Percentiles rank a stretch among this genome's conserved stretches.
Conservation (phyloP, 1,140 invertebrate genomes). For the Leptonema lineaticorne region DNA sequence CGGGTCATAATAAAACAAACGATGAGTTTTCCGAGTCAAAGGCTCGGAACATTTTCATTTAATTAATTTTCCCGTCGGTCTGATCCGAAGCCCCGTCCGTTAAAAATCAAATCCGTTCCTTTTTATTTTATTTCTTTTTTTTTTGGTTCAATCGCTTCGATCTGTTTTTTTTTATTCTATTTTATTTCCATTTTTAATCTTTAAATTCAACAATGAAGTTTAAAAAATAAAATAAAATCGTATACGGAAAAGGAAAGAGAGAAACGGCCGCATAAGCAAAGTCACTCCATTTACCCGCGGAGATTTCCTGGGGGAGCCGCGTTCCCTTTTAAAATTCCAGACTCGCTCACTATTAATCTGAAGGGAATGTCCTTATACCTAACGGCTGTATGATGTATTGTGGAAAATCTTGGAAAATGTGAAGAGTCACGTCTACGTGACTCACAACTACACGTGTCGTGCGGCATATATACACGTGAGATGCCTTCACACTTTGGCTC, state of each 20-base stretch:
- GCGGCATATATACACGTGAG: too few species aligned
- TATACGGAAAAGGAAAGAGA: too few species aligned
- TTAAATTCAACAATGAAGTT: not conserved
- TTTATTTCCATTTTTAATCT: constrained; percentile 7
- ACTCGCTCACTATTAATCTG: constrained; percentile 20
- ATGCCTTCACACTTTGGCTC: too few species aligned
- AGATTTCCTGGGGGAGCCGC: constrained; percentile 17
- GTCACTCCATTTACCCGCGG: not conserved
- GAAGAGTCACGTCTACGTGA: constrained; percentile 7
- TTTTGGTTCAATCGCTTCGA: too few species aligned
- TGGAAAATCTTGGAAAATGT: constrained; percentile 17
- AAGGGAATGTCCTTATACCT: constrained; percentile 22
- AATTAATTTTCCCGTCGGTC: constrained; percentile 23
- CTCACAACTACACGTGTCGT: not conserved
- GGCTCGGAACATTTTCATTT: constrained; percentile 20
- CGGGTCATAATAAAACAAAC: constrained; percentile 5
- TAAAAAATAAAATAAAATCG: too few species aligned
- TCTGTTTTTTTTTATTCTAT: too few species aligned
- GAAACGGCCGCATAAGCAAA: too few species aligned
- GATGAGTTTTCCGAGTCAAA: constrained; percentile 5
- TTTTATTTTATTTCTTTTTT: too few species aligned
- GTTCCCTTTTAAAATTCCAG: constrained; percentile 19
- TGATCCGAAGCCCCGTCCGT: not conserved
- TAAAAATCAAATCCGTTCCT: constrained; percentile 24
- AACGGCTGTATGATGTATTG: constrained; percentile 15